Conservation (phyloP, 2,888 invertebrate species). For the Pandemis heparana region DNA sequence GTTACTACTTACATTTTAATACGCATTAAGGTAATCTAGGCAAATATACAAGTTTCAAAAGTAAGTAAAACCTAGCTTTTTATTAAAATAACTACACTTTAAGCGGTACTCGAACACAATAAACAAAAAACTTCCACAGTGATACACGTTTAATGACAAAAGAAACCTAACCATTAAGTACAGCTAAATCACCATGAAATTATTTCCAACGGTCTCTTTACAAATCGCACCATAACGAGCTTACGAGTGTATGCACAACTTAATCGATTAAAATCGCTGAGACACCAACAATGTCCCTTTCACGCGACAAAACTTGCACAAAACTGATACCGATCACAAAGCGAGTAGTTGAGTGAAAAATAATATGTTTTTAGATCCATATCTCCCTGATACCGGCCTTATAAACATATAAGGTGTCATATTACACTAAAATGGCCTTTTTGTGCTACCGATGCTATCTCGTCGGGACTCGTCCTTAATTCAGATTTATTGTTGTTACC, state of each 20-base stretch:
- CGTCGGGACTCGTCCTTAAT: conserved; percentile 37
- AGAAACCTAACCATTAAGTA: conserved; percentile 4
- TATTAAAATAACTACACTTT: not conserved
- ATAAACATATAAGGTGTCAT: conserved; percentile 42
- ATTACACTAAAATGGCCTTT: conserved; percentile 41
- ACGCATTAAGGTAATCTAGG: too few relatives aligned
- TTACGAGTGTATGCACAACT: conserved; percentile 15
- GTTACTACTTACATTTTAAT: too few relatives aligned
- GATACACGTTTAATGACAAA: not conserved
- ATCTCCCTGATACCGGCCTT: conserved; percentile 44
- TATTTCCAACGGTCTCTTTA: not conserved
- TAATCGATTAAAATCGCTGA: conserved; percentile 25
- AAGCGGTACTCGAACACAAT: not conserved
- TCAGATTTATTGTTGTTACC: conserved; percentile 41
- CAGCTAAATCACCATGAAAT: not conserved
- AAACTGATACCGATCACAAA: conserved; percentile 41
- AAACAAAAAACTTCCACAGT: not conserved
- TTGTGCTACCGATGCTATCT: conserved; percentile 35
- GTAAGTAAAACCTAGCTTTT: too few relatives aligned
- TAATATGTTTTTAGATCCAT: conserved; percentile 48
- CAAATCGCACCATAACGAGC: conserved; percentile 18
- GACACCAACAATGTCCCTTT: conserved; percentile 15
- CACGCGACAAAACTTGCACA: conserved; percentile 36
- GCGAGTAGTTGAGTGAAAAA: conserved; percentile 47
- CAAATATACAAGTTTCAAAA: too few relatives aligned